phyloP scores from a whole-genome alignment of 2,113 vertebrate genomes.

The Pseudopipra pipra region DNA sequence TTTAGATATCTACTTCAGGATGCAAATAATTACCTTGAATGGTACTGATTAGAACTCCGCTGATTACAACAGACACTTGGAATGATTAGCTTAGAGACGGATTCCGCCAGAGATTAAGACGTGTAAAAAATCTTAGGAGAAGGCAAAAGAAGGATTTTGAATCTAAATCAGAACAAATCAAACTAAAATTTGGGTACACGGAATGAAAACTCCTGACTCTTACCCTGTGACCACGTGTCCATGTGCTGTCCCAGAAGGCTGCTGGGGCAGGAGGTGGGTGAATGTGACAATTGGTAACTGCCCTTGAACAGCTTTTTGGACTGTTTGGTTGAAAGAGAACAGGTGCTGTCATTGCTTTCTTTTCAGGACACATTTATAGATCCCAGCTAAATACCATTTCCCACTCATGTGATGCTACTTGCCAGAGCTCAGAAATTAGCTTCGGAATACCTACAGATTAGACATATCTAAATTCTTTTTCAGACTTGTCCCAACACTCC shows the following conservation, averaged over 20 bases:
- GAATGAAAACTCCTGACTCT: background rate
- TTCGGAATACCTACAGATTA: background rate
- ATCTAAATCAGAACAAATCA: background rate
- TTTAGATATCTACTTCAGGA: slow-evolving; percentile 2
- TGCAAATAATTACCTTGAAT: slow-evolving; percentile 27
- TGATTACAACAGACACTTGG: slow-evolving; percentile 44
- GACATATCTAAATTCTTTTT: background rate
- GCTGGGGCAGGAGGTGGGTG: background rate
- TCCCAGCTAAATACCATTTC: background rate
- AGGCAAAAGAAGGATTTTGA: background rate
- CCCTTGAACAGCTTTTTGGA: background rate
- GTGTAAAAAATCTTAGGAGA: background rate
- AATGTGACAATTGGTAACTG: background rate
- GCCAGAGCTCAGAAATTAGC: background rate
- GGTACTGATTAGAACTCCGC: slow-evolving; percentile 15
- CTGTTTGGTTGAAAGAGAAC: background rate
- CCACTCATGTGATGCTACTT: accelerated
- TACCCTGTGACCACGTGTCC: background rate
- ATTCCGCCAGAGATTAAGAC: background rate
- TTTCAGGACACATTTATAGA: background rate
- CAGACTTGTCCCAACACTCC: background rate
- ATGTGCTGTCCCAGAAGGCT: background rate
- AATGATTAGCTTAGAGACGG: slow-evolving; percentile 14
- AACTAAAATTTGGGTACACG: background rate
- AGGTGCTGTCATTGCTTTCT: background rate